Conservation (phyloP, 2,113 vertebrate species). For the Etheostoma spectabile region DNA sequence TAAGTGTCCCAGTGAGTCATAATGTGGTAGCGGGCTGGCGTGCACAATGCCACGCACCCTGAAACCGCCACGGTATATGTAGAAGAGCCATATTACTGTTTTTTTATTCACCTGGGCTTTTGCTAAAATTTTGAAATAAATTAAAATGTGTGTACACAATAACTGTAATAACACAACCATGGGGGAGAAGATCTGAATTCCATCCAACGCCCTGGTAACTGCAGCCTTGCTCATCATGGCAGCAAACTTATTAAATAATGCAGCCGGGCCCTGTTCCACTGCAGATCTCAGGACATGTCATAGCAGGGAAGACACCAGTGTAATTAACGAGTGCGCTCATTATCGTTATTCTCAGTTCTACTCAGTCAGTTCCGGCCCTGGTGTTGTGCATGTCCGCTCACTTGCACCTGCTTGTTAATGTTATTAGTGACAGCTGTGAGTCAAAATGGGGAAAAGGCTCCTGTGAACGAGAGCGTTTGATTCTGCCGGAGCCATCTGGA, state of each 20-base stretch:
- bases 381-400: not conserved
- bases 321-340: not conserved
- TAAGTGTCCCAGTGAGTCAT: not conserved
- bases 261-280: not conserved
- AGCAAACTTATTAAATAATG: not conserved
- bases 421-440: not conserved
- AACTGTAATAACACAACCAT: too few relatives aligned
- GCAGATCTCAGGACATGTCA: not conserved
- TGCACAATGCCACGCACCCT: not conserved
- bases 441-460: not conserved
- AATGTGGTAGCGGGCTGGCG: not conserved
- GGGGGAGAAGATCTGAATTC: not conserved
- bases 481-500: not conserved
- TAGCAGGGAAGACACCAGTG: not conserved
- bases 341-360: too few relatives aligned
- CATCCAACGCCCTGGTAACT: not conserved
- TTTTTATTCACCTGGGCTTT: not conserved
- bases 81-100: not conserved
- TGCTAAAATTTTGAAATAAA: not conserved
- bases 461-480: not conserved
- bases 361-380: too few relatives aligned
- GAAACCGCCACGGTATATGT: not conserved
- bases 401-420: not conserved
- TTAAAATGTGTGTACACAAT: not conserved
- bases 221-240: not conserved